Base-by-base conservation (phyloP, 2,888 invertebrate genomes). In the Melieria picta region DNA sequence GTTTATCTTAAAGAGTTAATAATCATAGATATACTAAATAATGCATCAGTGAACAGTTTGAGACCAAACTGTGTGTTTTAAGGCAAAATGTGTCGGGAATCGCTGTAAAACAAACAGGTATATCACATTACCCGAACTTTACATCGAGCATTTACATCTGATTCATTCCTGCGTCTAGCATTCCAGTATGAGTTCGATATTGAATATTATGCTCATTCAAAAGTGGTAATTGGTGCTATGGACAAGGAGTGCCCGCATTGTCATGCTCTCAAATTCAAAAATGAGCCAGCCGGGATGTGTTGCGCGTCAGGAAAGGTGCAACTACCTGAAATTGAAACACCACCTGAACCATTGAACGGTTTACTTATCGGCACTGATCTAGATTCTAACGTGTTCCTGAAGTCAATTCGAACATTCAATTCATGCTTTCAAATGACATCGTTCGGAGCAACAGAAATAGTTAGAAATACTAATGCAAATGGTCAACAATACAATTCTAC, bases 271-370 rank as follows among this genome's bases (percentile, higher is more conserved):
- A 73, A 74, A 65, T 74, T 73, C 55, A 73, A 79, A 77, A 79
- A 79, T 75, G 84, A 86, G 82, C 73, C 84, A 69, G 74, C 79
- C 76, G 86, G 83, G 77, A 81, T 86, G 79, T 86, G 84, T 77
- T 87, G 84, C 79, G 79, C 81, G 69, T 80, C 76, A 76, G 84
- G 85, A 74, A 85, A 86, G 82, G 82, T 86, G 73, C 80, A 80
- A 80, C 79, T 86, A 78, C 76, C 80, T 76, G 77, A 77, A 80
- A 79, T 86, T 76, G 73, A 74, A 69, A 67, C 80, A 75, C 84
- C 82, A 79, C 82, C 84, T 71, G 82, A 85, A 77, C 74, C 71
- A 65, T 60, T 72, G 61, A 43, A 66, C 60, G 60, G 58, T 5
- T 65, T 73, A 45, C 61, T 75, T n/a, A 65, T 57, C 52, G 67